phyloP scores from a whole-genome alignment of 1,140 invertebrate genomes.

The Bathynomus jamesi region DNA sequence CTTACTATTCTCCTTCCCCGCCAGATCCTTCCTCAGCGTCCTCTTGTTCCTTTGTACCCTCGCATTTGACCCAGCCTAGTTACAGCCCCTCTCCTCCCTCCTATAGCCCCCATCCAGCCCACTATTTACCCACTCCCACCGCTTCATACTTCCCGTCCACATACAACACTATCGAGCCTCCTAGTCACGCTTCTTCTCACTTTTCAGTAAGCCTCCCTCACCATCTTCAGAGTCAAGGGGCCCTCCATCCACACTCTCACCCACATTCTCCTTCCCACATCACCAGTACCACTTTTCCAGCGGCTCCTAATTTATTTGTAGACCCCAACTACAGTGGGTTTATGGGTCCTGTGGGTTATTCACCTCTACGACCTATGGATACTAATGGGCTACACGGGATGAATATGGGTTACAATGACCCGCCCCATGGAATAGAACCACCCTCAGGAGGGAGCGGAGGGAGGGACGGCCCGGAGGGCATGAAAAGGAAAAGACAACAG shows the following conservation, averaged over 20 bases:
- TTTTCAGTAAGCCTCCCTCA: neutral
- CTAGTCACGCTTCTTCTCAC: neutral
- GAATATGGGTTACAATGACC: neutral
- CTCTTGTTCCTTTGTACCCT: too few species aligned
- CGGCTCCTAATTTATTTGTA: neutral
- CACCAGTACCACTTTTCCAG: neutral
- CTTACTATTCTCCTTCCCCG: too few species aligned
- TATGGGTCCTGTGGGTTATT: neutral
- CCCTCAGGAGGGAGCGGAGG: too few species aligned
- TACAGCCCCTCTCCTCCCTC: neutral
- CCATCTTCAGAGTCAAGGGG: neutral
- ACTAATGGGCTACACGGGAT: neutral
- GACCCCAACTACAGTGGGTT: neutral
- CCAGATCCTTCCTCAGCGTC: too few species aligned
- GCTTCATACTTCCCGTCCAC: neutral
- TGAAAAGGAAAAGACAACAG: neutral
- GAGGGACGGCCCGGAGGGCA: too few species aligned
- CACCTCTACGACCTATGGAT: neutral
- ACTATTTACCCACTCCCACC: neutral
- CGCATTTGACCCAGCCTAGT: too few species aligned
- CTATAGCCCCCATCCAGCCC: neutral
- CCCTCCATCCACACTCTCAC: too few species aligned
- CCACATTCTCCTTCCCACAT: neutral
- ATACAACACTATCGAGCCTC: neutral
- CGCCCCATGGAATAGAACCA: neutral